These are phyloP conservation scores for Euphydryas editha DNA, from an alignment of 2,888 invertebrate species.

Conservation along the genomic window DNA sequence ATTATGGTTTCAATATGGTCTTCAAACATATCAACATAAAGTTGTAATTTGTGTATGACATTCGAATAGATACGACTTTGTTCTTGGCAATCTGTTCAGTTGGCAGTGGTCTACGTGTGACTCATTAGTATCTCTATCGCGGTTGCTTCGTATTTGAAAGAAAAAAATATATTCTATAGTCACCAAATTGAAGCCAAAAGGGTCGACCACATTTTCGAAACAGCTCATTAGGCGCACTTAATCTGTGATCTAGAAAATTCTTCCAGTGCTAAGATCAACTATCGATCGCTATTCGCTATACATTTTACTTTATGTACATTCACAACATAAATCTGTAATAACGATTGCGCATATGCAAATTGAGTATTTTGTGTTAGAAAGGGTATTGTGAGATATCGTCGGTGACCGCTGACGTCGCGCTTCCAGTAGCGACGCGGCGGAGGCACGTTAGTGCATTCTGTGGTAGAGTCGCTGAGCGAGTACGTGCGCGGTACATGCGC, in stretches of 20 bases:
- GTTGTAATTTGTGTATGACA: constrained; percentile 57
- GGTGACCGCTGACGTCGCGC: constrained; percentile 45
- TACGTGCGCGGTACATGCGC: constrained; percentile 38
- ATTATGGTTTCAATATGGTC: constrained; percentile 45
- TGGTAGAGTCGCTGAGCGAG: constrained; percentile 26
- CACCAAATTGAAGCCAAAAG: constrained; percentile 47
- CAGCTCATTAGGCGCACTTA: constrained; percentile 40
- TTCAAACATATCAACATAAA: constrained; percentile 50
- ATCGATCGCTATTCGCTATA: too few relatives aligned
- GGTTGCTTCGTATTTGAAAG: constrained; percentile 45
- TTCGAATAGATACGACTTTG: constrained; percentile 56
- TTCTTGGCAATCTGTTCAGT: constrained; percentile 54
- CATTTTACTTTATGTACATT: constrained; percentile 24
- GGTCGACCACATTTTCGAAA: constrained; percentile 47
- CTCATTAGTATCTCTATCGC: constrained; percentile 65
- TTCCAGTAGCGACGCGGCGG: constrained; percentile 31
- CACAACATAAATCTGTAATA: constrained; percentile 31
- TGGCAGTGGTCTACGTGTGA: constrained; percentile 70
- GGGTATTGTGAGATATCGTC: constrained; percentile 35
- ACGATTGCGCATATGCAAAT: constrained; percentile 35
- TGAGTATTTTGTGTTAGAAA: constrained; percentile 43
- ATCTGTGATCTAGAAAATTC: constrained; percentile 23
- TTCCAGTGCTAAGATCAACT: constrained; percentile 28
- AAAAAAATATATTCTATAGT: constrained; percentile 50
- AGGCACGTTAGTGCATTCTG: constrained; percentile 40